Conservation (phyloP, 2,113 vertebrate species). For the Mesoclemmys tuberculata region DNA sequence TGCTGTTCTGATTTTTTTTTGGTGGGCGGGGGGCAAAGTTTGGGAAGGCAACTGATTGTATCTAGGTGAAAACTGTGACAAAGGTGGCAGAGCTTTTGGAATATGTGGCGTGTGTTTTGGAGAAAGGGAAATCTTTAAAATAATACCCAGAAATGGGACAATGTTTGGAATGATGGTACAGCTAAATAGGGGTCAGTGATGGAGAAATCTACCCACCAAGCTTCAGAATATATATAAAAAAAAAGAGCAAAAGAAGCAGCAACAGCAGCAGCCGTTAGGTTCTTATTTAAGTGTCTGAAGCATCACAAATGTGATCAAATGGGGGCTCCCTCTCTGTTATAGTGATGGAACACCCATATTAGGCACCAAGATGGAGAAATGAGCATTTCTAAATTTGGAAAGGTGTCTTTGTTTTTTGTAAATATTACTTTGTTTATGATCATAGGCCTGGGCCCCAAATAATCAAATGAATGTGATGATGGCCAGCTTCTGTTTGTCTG, state of each 20-base stretch:
- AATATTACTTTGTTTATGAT: not conserved
- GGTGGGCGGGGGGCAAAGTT: not conserved
- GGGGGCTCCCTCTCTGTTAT: not conserved
- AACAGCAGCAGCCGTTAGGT: not conserved
- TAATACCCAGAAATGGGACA: not conserved
- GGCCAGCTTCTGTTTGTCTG: not conserved
- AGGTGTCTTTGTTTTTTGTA: not conserved
- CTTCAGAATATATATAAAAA: not conserved
- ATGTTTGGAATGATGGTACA: not conserved
- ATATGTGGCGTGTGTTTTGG: not conserved
- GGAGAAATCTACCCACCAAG: not conserved
- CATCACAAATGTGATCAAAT: not conserved
- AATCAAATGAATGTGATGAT: not conserved
- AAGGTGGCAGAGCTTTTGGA: not conserved
- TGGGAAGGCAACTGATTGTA: not conserved
- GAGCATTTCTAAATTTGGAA: not conserved
- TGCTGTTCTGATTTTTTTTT: not conserved
- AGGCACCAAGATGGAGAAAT: not conserved
- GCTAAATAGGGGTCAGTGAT: accelerated
- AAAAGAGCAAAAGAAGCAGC: not conserved
- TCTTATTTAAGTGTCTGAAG: not conserved
- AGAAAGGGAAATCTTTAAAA: not conserved
- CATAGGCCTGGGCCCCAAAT: not conserved
- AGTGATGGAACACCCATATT: not conserved
- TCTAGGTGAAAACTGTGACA: not conserved